Evolutionary conservation across 2,888 invertebrate genomes (phyloP), one percentile per base, ranked within the genome.

Genomic region (Pachliopta kotzebuea): DNA sequence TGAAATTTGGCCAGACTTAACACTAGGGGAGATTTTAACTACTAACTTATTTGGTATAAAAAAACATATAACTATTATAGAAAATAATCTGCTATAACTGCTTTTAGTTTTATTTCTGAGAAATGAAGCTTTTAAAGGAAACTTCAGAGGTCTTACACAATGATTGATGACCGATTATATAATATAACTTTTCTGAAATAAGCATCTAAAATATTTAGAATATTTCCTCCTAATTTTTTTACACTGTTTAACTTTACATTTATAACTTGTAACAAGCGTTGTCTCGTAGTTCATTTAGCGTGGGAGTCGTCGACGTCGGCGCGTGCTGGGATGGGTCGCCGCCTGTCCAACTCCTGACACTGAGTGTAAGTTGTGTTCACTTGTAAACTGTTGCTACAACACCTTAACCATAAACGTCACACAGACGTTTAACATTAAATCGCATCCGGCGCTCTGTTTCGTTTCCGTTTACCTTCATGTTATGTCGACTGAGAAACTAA

Each of bases 311-410:
- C n/a, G 20, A 45, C 61, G 61, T 55, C 18, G 61, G 54, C 45
- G 61, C 37, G 1, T 7, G 18, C 31, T 8, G 37, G 56, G 62
- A 62, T 56, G 62, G 23, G 56, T 57, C 50, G 62, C 56, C 20
- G 24, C 11, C 62, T 62, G 56, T 62, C 62, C 24, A 52, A 52
- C 21, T 57, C 37, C 52, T n/a, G 57, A 20, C 62, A 52, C 24
- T 50, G 45, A 29, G 56, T 56, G 56, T 62, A 57, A 62, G 56
- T 42, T 62, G 62, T 57, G 52, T 29, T 52, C 1, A 61, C 55
- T 24, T 53, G 9, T 37, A 53, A 54, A 54, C 60, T 37, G 23
- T 31, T 23, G 17, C 52, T 42, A 37, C 57, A 29, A 62, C 62
- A 56, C 56, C 56, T 62, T 62, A n/a, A 52, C 52, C 11, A 21